Evolutionary conservation across 2,888 invertebrate genomes (phyloP), one percentile per base, ranked within the genome.

Genomic region (Epinotia bilunana): DNA sequence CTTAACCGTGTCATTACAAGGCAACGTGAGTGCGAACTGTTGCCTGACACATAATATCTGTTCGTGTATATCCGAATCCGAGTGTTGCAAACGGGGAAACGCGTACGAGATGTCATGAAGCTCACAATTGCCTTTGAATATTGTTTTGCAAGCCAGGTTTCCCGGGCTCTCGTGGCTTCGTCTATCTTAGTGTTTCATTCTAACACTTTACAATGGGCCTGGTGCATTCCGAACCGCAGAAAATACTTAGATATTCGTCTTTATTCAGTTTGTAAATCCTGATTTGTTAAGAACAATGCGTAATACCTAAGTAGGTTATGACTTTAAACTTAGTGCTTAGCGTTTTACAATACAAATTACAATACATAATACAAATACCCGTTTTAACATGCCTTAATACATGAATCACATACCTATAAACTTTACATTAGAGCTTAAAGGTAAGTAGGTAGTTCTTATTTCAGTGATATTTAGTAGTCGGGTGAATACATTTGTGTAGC

Each of bases 31-130:
- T 71, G 75, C 57, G 74, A 75, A 75, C 72, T 61, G 55, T 67
- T 71, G 71, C 60, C 65, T 57, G 67, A 72, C 71, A 75, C 67
- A 72, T 72, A 75, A 67, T 75, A 75, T 75, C 61, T 71, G 60
- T 74, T 71, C 58, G 65, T 64, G 53, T 72, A 69, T 61, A 60
- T 70, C 69, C 60, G n/a, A n/a, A n/a, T n/a, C 46, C 58, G 33
- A 46, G 64, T 69, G 62, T 71, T 61, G 64, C 71, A 67, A 65
- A 75, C 63, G 65, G 72, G 71, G 33, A 72, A 72, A 75, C 64
- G 57, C 69, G 58, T 64, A 39, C 64, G 74, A 75, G 71, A 72
- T 62, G 75, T 62, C 75, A 75, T 61, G 67, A 57, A 65, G 55
- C 70, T 61, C 61, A 46, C 67, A 72, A 72, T 46, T 20, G 74